A percentile compares a stretch with the other conserved stretches of the same genome.
Conservation (phyloP, 2,888 invertebrate species). For the Erebia palarica region DNA sequence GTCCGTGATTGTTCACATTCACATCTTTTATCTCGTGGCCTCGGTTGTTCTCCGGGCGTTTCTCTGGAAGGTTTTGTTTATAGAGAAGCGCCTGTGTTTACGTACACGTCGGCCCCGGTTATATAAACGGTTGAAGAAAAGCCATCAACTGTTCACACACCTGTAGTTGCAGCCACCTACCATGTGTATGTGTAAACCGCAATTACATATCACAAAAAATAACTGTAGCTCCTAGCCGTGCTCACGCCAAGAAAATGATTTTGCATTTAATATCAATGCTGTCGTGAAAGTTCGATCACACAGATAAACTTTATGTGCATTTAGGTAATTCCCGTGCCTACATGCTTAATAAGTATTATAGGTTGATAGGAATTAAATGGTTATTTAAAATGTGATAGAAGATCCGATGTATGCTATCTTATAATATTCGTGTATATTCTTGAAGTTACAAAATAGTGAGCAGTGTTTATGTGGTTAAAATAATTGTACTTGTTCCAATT, state of each 20-base stretch:
- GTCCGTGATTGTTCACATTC: background rate
- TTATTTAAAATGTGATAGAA: too few species aligned
- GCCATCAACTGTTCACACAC: conserved; percentile 44
- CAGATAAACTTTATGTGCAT: background rate
- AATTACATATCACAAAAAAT: conserved; percentile 22
- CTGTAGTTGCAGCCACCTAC: conserved; percentile 19
- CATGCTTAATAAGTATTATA: background rate
- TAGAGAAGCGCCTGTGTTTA: conserved; percentile 52
- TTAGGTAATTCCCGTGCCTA: background rate
- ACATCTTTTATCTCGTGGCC: conserved; percentile 35
- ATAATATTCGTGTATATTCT: too few species aligned
- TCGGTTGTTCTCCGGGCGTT: conserved; percentile 35
- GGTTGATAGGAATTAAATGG: too few species aligned
- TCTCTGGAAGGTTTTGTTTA: conserved; percentile 55
- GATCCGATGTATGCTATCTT: too few species aligned
- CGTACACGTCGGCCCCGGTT: conserved; percentile 49
- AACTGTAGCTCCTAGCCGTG: conserved; percentile 2
- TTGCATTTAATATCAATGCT: conserved; percentile 13
- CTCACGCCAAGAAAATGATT: conserved; percentile 10
- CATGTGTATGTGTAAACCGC: conserved; percentile 16
- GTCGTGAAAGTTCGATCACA: conserved; percentile 17
- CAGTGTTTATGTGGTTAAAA: too few species aligned
- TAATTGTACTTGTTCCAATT: too few species aligned
- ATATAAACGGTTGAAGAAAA: conserved; percentile 59
- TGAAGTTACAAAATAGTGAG: too few species aligned